These are phyloP conservation scores for Hydrolagus colliei DNA, from an alignment of 2,797 vertebrate genomes.

Conservation along the genomic window DNA sequence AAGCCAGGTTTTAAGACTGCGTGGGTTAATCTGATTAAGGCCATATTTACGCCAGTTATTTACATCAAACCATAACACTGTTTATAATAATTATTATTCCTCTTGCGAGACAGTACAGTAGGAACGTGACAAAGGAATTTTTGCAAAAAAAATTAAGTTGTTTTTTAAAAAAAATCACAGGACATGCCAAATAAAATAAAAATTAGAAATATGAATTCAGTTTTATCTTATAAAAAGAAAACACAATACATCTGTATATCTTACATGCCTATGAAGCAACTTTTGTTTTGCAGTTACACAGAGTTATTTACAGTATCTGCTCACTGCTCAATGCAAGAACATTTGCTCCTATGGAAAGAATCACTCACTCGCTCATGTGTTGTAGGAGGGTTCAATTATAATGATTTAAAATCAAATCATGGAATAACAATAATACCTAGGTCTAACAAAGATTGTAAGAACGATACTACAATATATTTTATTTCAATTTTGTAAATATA, in stretches of 20 bases:
- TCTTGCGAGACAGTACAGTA: constrained; percentile 21
- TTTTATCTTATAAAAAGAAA: constrained; percentile 25
- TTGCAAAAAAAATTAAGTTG: constrained; percentile 8
- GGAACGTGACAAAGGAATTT: constrained; percentile 10
- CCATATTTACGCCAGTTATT: constrained; percentile 26
- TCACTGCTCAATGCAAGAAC: neutral
- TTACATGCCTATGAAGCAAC: constrained; percentile 27
- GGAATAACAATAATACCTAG: neutral
- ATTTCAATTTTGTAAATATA: neutral
- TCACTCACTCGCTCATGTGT: neutral
- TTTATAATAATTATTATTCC: constrained; percentile 17
- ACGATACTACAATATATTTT: neutral
- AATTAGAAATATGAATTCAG: constrained; percentile 14
- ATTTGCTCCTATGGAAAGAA: constrained; percentile 5
- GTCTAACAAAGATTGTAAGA: neutral
- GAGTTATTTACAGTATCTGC: constrained; percentile 26
- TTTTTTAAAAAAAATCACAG: constrained; percentile 8
- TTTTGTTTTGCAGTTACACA: constrained; percentile 16
- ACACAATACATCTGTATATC: constrained; percentile 26
- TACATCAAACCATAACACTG: constrained; percentile 20
- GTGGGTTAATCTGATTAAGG: constrained; percentile 29
- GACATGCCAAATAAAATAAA: constrained; percentile 28
- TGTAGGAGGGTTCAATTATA: neutral
- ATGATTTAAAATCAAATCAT: constrained; percentile 4
- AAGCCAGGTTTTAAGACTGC: constrained; percentile 29